Evolutionary conservation across 1,140 invertebrate genomes (phyloP).

Genomic region (Plodia interpunctella): DNA sequence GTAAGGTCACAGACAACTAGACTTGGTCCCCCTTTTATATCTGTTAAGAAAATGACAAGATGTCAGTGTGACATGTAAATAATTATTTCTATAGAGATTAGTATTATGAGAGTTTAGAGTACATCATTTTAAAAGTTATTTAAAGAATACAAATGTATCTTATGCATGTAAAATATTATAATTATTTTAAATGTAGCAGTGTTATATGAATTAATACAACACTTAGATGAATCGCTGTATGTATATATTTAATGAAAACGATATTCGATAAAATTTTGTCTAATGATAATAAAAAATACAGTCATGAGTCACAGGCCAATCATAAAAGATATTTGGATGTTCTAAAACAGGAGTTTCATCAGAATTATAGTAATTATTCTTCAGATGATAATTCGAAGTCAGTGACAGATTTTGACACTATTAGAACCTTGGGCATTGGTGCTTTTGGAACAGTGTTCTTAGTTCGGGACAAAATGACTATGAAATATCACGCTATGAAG

Average conservation of each 20-base stretch:
- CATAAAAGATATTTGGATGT: slow-evolving; percentile 49
- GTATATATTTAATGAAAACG: slow-evolving; percentile 20
- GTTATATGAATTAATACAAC: background rate
- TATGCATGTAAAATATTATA: no score
- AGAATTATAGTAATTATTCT: slow-evolving; percentile 22
- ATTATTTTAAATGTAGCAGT: no score
- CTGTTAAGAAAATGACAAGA: no score
- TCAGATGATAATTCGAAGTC: slow-evolving; percentile 32
- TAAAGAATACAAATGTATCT: background rate
- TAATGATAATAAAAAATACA: slow-evolving; percentile 25
- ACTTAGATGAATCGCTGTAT: background rate
- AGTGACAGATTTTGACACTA: slow-evolving; percentile 50
- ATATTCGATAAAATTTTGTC: slow-evolving; percentile 38
- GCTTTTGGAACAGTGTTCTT: slow-evolving; percentile 93
- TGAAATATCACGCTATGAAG: slow-evolving; percentile 91
- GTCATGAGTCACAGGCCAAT: slow-evolving; percentile 37
- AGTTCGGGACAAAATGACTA: slow-evolving; percentile 83
- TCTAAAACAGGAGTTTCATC: slow-evolving; percentile 51
- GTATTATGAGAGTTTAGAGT: background rate
- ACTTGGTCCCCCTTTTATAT: no score
- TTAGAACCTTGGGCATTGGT: slow-evolving; percentile 85
- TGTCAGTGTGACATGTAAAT: background rate
- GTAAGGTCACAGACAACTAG: no score
- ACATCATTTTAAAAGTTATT: background rate
- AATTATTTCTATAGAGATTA: background rate